phyloP scores from a whole-genome alignment of 2,888 invertebrate species.

The Dyspetes luteomarginatus region DNA sequence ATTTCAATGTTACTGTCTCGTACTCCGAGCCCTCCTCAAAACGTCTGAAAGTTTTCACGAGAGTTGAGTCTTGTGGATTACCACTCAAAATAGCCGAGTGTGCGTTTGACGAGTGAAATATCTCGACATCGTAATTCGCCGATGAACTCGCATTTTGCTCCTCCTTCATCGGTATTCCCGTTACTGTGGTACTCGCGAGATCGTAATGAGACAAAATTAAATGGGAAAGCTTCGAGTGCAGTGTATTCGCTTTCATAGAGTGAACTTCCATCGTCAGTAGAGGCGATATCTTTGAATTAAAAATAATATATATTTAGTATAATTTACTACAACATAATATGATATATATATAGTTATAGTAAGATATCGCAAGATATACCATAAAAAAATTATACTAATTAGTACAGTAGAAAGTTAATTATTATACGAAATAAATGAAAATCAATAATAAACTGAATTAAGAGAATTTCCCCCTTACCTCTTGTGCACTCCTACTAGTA shows the following conservation, averaged over 20 bases:
- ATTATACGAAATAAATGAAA: slow-evolving; percentile 18
- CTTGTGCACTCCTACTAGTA: slow-evolving; percentile 88
- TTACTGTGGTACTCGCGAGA: slow-evolving; percentile 97
- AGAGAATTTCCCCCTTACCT: slow-evolving; percentile 78
- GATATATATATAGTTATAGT: no score
- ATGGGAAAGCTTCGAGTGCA: slow-evolving; percentile 90
- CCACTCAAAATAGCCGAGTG: slow-evolving; percentile 91
- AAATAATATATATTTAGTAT: slow-evolving; percentile 56
- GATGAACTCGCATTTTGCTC: slow-evolving; percentile 99
- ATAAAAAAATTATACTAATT: no score
- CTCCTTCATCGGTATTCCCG: slow-evolving; percentile 99
- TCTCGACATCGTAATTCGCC: slow-evolving; percentile 99
- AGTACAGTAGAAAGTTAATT: background rate
- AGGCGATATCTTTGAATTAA: slow-evolving; percentile 86
- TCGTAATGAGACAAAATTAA: slow-evolving; percentile 94
- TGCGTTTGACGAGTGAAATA: slow-evolving; percentile 94
- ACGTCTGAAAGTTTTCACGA: slow-evolving; percentile 87
- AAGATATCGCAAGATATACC: no score
- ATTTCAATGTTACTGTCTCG: slow-evolving; percentile 95
- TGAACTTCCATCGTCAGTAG: slow-evolving; percentile 92
- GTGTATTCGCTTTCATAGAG: slow-evolving; percentile 89
- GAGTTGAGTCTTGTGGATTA: slow-evolving; percentile 87
- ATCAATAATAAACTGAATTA: background rate
- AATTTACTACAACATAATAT: slow-evolving; percentile 12
- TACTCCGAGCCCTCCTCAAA: slow-evolving; percentile 89